Base-by-base conservation (phyloP, 2,888 invertebrate species). In the Linnaemya tessellans region DNA sequence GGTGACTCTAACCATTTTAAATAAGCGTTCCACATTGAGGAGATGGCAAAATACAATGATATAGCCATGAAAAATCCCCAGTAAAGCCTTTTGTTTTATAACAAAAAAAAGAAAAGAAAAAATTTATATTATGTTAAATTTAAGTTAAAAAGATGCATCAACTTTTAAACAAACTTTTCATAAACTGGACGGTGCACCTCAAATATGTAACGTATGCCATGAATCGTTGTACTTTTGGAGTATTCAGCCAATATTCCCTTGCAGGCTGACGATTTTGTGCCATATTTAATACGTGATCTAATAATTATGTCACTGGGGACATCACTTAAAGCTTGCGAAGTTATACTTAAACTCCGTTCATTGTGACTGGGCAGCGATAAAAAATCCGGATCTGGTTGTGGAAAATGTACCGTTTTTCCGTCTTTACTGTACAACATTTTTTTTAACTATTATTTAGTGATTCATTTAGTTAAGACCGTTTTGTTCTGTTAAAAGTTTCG, bases 291-390 rank as follows among this genome's bases (percentile, higher is more conserved):
- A 3, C 92, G 89, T 0, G 92, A 91, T 68, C 89, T 89, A 35
- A 92, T 92, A 60, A 92, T 92, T 60, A 92, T 89, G 84, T 92
- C 91, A 80, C 92, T 92, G 43, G 92, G 91, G 56, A 92, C 91
- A 88, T 91, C 92, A 75, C 91, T 92, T 10, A 92, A 65, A 5
- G 90, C 88, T 10, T 91, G 90, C 1, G 92, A 91, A 2, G 89
- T 89, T 49, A 90, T 88, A 83, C 91, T 91, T 13, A 88, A 87
- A 3, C 89, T 87, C 18, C 89, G 88, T 56, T 86, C 86, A 65
- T 84, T 86, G 4, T 86, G 62, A 8, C 78, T 80, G 0, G 91
- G 90, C 25, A 89, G 13, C 0, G 88, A 74, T 74, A 90, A 56
- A 43, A 90, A 87, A 51, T 88, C 88, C 15, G 89, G 89, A 1